phyloP scores from a whole-genome alignment of 2,888 invertebrate genomes.

The Ormyrus rosae region DNA sequence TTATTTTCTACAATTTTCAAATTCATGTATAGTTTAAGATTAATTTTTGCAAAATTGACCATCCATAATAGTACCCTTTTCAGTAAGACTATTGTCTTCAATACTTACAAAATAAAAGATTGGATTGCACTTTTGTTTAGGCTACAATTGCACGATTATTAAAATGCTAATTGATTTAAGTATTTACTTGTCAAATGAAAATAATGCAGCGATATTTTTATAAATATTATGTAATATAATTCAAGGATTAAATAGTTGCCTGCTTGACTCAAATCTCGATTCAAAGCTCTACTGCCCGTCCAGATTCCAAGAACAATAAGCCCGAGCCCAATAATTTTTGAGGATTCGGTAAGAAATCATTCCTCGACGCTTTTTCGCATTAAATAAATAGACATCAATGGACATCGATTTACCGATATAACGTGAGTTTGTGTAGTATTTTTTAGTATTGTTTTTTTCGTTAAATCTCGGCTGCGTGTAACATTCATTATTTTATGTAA shows the following conservation, averaged over 20 bases:
- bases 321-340: background rate
- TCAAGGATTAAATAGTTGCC: background rate
- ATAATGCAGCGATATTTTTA: no score
- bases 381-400: constrained; percentile 42
- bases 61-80: no score
- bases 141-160: constrained; percentile 19
- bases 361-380: constrained; percentile 3
- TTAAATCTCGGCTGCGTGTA: constrained; percentile 12
- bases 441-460: background rate
- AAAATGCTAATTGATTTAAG: background rate
- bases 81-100: no score
- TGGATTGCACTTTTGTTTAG: constrained; percentile 12
- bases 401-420: constrained; percentile 28
- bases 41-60: no score
- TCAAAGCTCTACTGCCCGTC: constrained; percentile 19
- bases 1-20: no score
- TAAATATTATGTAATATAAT: no score
- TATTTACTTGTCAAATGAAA: background rate
- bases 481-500: constrained; percentile 18
- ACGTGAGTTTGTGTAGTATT: background rate
- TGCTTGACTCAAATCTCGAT: background rate
- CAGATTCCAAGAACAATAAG: constrained; percentile 6
- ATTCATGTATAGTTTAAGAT: no score
- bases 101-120: no score
- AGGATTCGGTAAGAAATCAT: background rate